These are phyloP conservation scores for Astyanax mexicanus DNA, from an alignment of 2,797 vertebrate species.

Conservation along the genomic window DNA sequence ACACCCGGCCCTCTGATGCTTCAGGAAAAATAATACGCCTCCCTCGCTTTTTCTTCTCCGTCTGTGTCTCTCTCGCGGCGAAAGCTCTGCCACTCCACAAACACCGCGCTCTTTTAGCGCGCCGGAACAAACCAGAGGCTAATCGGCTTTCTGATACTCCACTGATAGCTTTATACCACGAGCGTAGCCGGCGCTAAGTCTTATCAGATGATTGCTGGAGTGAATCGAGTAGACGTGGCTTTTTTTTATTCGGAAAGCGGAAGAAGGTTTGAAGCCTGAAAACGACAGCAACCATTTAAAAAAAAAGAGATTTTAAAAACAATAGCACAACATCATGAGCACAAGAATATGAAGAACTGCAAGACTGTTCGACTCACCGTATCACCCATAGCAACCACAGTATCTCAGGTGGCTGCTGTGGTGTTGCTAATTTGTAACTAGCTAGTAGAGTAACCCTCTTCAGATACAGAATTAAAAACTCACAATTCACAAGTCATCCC, in stretches of 20 bases:
- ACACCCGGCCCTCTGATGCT: constrained; percentile 42
- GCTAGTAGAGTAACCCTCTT: too few species aligned
- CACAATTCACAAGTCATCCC: too few species aligned
- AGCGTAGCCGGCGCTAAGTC: neutral
- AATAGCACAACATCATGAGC: neutral
- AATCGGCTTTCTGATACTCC: constrained; percentile 10
- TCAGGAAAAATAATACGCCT: constrained; percentile 37
- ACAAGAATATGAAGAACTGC: too few species aligned
- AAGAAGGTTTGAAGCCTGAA: neutral
- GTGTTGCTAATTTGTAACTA: too few species aligned
- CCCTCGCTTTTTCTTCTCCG: constrained; percentile 8
- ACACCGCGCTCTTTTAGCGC: constrained; percentile 4
- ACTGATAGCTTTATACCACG: constrained; percentile 6
- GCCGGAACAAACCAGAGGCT: constrained; percentile 1
- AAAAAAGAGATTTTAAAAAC: neutral
- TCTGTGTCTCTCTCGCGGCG: neutral
- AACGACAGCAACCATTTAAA: constrained; percentile 1
- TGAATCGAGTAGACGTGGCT: constrained; percentile 17
- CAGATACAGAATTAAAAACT: too few species aligned
- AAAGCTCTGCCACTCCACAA: constrained; percentile 33
- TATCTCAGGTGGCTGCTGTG: too few species aligned
- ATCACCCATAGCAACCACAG: too few species aligned
- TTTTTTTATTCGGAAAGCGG: neutral
- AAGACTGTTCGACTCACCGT: too few species aligned
- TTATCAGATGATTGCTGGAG: constrained; percentile 24